A percentile compares a stretch with the other conserved stretches of the same genome.
Conservation (phyloP, 2,888 invertebrate species). For the Rhorus exstirpatorius region DNA sequence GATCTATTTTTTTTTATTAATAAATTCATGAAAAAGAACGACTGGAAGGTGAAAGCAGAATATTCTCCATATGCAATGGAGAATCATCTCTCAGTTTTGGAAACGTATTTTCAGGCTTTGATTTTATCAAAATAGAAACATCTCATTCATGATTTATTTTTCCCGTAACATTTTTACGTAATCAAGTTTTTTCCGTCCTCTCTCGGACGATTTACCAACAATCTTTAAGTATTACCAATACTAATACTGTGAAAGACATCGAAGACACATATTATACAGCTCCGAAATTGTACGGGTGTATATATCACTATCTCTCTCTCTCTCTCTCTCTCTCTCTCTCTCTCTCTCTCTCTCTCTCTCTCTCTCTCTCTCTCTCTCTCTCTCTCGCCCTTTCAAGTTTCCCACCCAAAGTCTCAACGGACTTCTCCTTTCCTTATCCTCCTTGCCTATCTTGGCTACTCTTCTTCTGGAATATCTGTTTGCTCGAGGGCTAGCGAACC, state of each 20-base stretch:
- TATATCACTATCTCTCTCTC: neutral
- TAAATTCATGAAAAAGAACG: no score
- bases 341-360: conserved; percentile 30
- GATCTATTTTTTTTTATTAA: conserved; percentile 14
- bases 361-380: conserved; percentile 13
- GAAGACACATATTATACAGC: neutral
- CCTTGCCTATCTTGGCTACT: conserved; percentile 37
- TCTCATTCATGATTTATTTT: neutral
- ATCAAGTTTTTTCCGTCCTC: neutral
- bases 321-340: conserved; percentile 29
- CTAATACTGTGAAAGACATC: neutral
- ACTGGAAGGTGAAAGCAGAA: no score
- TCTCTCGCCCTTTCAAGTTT: conserved; percentile 49
- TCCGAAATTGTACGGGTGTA: conserved; percentile 41
- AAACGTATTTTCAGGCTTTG: no score
- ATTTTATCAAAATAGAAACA: no score
- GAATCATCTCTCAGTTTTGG: neutral
- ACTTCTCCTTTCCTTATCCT: conserved; percentile 56
- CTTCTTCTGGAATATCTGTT: conserved; percentile 34
- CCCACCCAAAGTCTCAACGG: conserved; percentile 48
- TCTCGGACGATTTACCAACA: conserved; percentile 8
- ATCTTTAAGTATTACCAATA: neutral
- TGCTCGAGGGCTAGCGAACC: conserved; percentile 62
- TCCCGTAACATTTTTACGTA: neutral
- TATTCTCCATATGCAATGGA: neutral